A percentile compares a stretch with the other conserved stretches of the same genome.
Conservation (phyloP, 2,888 invertebrate genomes). For the Bhutanitis thaidina region DNA sequence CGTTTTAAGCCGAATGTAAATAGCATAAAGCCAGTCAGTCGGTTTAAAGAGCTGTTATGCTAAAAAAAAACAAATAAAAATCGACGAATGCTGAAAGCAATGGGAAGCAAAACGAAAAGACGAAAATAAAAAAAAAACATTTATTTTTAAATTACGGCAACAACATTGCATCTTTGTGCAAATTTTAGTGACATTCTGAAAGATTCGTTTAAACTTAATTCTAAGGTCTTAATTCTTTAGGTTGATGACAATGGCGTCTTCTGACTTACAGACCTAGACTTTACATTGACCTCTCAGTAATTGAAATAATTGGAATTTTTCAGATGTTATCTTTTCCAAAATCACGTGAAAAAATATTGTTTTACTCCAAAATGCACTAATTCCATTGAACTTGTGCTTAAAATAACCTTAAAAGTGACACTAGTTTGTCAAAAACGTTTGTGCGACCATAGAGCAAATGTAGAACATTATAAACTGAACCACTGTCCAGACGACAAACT, state of each 20-base stretch:
- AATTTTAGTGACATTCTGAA: neutral
- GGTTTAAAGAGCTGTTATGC: too few species aligned
- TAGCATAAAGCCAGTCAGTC: too few species aligned
- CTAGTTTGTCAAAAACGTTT: neutral
- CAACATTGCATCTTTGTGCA: slow-evolving; percentile 8
- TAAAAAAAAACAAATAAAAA: neutral
- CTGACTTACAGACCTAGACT: neutral
- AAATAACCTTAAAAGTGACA: neutral
- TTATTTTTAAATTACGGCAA: slow-evolving; percentile 7
- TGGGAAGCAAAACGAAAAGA: neutral
- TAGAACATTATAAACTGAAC: too few species aligned
- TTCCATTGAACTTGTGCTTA: neutral
- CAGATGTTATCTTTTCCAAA: too few species aligned
- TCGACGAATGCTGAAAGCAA: neutral
- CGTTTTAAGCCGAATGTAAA: neutral
- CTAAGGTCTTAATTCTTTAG: neutral
- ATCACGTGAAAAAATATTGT: too few species aligned
- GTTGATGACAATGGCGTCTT: neutral
- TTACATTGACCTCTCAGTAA: neutral
- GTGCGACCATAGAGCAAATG: neutral
- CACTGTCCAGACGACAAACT: too few species aligned
- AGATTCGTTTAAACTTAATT: slow-evolving; percentile 1
- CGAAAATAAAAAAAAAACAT: slow-evolving; percentile 5
- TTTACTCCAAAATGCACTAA: too few species aligned
- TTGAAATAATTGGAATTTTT: neutral